phyloP scores from a whole-genome alignment of 2,797 vertebrate species.

The Acomys russatus region DNA sequence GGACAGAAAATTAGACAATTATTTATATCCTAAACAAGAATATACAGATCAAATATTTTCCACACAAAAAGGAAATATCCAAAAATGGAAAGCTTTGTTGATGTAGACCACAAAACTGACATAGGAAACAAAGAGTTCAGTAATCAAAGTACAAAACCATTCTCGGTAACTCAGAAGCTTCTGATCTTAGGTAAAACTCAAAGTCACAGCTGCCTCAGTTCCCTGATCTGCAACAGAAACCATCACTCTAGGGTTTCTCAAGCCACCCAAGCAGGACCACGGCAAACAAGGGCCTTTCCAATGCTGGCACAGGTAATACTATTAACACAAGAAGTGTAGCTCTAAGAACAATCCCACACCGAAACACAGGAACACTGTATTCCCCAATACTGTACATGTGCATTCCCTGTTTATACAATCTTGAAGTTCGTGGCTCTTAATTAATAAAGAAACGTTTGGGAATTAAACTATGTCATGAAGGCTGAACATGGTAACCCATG shows the following conservation, averaged over 20 bases:
- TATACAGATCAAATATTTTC: neutral
- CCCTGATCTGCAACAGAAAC: neutral
- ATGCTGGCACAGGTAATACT: neutral
- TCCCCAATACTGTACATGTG: neutral
- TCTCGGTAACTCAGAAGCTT: neutral
- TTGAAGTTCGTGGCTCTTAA: neutral
- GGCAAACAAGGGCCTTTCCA: neutral
- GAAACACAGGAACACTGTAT: neutral
- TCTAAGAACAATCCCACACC: neutral
- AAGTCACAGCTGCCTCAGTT: neutral
- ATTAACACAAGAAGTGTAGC: neutral
- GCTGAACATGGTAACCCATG: too few relatives aligned
- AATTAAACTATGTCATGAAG: neutral
- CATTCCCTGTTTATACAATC: neutral
- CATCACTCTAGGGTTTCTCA: neutral
- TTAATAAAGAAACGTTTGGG: neutral
- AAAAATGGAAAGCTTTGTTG: neutral
- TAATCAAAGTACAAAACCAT: neutral
- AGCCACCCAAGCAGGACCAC: neutral
- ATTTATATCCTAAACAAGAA: slow-evolving; percentile 41
- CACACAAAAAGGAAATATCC: neutral
- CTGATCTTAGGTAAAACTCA: slow-evolving; percentile 7
- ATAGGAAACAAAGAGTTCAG: neutral
- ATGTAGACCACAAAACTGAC: neutral
- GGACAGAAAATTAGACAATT: neutral